Evolutionary conservation across 2,888 invertebrate genomes (phyloP), one percentile per base, ranked within the genome.

Genomic region (Heterodera filipjevi): DNA sequence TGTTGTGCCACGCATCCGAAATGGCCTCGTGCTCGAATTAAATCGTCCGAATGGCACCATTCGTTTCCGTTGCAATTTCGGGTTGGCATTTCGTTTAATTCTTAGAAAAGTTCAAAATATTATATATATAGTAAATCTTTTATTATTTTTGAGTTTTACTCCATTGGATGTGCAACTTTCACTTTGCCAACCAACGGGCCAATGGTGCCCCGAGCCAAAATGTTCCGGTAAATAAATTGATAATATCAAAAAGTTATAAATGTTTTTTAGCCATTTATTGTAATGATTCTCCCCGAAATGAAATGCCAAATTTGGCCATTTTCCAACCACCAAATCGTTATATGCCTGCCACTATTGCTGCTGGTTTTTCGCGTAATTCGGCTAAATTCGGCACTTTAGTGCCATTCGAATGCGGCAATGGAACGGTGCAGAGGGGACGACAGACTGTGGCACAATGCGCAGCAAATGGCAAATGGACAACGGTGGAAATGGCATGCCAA

Each of bases 391-490:
- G 68, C 0, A 68, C 10, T 68, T 68, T 32, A 19, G 33, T 35
- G 32, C 8, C 35, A 35, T 68, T 16, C 33, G 22, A 35, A 35
- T 68, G 68, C 22, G 33, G 19, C 33, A 68, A 68, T 22, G 68
- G 68, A 3, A 68, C 68, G 19, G 19, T 32, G 68, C 33, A 33
- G 33, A 30, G 77, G 10, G 79, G 79, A 32, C 12, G 27, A 10
- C 32, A 39, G 12, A 78, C 35, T 10, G 22, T 27, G 27, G 59
- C 77, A 71, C 64, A 73, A 30, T 81, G 81, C 44, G 66, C 66
- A 33, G 64, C 73, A 14, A 70, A 82, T 44, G 81, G 79, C 27
- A 35, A 14, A 5, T 81, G 81, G 81, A 76, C 81, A 14, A 71
- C 39, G 6, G 76, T 78, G 33, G 81, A 73, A 30, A 77, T 81